Conservation (phyloP, 2,113 vertebrate species). For the Varanus komodoensis region DNA sequence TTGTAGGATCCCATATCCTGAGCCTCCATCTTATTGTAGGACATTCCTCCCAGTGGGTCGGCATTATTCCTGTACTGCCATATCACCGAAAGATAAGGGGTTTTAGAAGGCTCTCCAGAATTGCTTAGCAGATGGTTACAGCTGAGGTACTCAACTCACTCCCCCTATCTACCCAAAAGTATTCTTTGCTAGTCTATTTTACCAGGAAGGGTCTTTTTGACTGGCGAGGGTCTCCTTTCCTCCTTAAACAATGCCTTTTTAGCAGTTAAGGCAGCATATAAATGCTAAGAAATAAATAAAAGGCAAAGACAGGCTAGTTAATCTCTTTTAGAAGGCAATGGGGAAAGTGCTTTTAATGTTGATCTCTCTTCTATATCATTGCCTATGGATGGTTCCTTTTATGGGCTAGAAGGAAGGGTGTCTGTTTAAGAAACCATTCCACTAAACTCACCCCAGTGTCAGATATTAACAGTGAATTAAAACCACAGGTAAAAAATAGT, state of each 20-base stretch:
- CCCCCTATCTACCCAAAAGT: constrained; percentile 29
- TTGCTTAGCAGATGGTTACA: constrained; percentile 7
- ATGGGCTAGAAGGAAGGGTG: constrained; percentile 38
- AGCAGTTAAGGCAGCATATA: too few relatives aligned
- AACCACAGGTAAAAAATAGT: constrained; percentile 80
- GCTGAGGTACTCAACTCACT: background rate
- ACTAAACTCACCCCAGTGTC: constrained; percentile 70
- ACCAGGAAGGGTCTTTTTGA: background rate
- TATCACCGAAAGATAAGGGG: background rate
- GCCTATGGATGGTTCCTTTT: constrained; percentile 42
- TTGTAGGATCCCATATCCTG: background rate
- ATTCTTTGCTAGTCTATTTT: background rate
- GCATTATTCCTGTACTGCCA: background rate
- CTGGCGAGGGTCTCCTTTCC: constrained; percentile 1
- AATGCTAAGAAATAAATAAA: too few relatives aligned
- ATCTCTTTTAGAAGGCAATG: constrained; percentile 53
- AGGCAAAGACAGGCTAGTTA: constrained; percentile 46
- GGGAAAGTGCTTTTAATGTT: constrained; percentile 2
- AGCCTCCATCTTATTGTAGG: background rate
- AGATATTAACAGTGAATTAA: constrained; percentile 87
- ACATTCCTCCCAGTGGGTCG: background rate
- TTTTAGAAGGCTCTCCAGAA: background rate
- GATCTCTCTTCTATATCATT: constrained; percentile 40
- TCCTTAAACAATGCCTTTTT: constrained; percentile 38
- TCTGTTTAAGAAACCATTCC: constrained; percentile 58